Percentiles rank a stretch among this genome's conserved stretches.
phyloP scores from a whole-genome alignment of 2,888 invertebrate species.

The Apodemia duryi region DNA sequence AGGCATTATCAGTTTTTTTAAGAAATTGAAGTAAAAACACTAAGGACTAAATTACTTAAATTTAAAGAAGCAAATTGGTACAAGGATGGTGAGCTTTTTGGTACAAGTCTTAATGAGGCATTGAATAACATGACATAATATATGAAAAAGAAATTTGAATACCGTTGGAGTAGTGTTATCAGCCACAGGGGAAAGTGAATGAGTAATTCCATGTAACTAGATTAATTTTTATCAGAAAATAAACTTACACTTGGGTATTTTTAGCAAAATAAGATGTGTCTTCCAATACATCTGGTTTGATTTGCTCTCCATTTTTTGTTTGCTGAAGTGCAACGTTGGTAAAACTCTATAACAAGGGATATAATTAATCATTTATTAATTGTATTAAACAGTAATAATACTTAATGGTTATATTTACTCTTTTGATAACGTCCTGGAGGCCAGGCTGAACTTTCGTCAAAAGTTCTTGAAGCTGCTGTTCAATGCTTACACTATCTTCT shows the following conservation, averaged over 20 bases:
- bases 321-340: constrained; percentile 78
- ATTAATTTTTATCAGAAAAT: constrained; percentile 7
- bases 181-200: neutral
- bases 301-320: constrained; percentile 68
- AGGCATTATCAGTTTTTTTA: no score
- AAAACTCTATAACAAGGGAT: constrained; percentile 67
- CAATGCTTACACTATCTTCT: constrained; percentile 45
- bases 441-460: constrained; percentile 74
- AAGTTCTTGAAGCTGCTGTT: constrained; percentile 68
- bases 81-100: no score
- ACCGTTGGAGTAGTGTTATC: neutral
- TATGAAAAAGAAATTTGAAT: neutral
- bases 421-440: constrained; percentile 79
- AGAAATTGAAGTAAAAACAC: no score
- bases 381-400: neutral
- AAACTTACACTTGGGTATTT: constrained; percentile 79
- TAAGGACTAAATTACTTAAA: no score
- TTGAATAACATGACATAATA: no score
- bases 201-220: neutral
- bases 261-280: constrained; percentile 76
- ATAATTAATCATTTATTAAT: neutral
- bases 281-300: constrained; percentile 65
- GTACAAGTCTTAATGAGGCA: no score
- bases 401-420: constrained; percentile 57
- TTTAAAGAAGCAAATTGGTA: no score